These are phyloP conservation scores for Falcaria lacertinaria DNA, from an alignment of 2,888 invertebrate genomes.

Conservation along the genomic window DNA sequence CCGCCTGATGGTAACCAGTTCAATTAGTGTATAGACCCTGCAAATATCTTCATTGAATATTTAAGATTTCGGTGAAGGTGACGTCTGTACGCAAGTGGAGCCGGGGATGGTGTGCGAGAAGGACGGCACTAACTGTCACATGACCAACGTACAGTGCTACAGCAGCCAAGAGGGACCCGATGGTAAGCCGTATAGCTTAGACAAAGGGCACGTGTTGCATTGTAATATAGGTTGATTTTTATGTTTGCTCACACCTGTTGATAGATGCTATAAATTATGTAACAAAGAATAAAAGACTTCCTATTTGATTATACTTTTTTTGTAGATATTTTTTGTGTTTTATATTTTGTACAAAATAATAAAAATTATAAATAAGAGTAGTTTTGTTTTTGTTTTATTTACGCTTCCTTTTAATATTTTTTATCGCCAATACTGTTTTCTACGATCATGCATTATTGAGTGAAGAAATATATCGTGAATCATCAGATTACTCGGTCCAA, in stretches of 20 bases:
- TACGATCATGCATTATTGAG: no score
- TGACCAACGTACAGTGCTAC: slow-evolving; percentile 49
- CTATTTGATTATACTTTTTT: not conserved
- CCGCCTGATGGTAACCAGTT: no score
- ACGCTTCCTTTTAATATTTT: not conserved
- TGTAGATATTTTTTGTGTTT: not conserved
- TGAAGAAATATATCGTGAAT: no score
- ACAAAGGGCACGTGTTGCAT: not conserved
- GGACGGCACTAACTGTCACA: slow-evolving; percentile 56
- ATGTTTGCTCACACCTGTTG: not conserved
- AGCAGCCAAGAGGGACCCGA: slow-evolving; percentile 34
- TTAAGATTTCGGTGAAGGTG: slow-evolving; percentile 42
- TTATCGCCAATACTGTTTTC: not conserved
- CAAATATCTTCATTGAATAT: no score
- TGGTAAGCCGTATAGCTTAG: not conserved
- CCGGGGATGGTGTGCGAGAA: slow-evolving; percentile 61
- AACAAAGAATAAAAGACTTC: not conserved
- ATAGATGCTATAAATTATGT: not conserved
- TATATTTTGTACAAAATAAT: not conserved
- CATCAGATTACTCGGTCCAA: no score
- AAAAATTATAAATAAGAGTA: not conserved
- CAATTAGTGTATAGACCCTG: no score
- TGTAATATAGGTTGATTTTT: not conserved
- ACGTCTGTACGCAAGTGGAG: slow-evolving; percentile 55
- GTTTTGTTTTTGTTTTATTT: not conserved